Evolutionary conservation across 1,140 invertebrate species (phyloP), one percentile per base, ranked within the genome.

Genomic region (Cherax quadricarinatus): DNA sequence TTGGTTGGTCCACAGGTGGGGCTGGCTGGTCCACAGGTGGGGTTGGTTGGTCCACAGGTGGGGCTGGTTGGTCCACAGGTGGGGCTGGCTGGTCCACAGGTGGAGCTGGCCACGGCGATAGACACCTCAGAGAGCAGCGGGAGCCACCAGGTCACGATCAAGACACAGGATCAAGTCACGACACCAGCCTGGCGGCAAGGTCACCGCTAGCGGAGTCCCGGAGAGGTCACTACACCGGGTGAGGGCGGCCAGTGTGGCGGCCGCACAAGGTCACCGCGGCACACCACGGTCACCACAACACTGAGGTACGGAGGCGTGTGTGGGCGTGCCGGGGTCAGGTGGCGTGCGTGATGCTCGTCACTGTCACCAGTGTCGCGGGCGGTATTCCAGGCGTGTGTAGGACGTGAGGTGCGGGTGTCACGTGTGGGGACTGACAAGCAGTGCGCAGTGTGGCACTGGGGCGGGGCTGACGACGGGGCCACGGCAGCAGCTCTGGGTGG

Each of bases 351-450:
- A 89, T 89, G 66, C 57, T 82, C 80, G 88, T 89, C 88, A 83
- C 80, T 89, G 88, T 89, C 88, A 89, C 88, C 48, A 66, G 81
- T 75, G 88, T 89, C 80, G 88, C 88, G 30, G 83, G 73, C 83
- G 60, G 88, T 90, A 90, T 86, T 86, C 83, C 73, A 49, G 79
- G 84, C 84, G 90, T 75, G 85, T 92, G 90, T 73, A 85, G 85
- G 85, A 87, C 84, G 85, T 86, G 90, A 92, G 79, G 78, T 87
- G 90, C 84, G 84, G 53, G 78, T 82, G 90, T 92, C 84, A 87
- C 84, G 90, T 86, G 90, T 92, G 78, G 85, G n/a, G 90, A 92
- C 90, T 87, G 84, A 92, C 90, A 92, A 92, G 75, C 84, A 92
- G 90, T 75, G 84, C 78, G 90, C 60, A 78, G 90, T n/a, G 49